phyloP scores from a whole-genome alignment of 37 sponge, comb jelly and placozoan genomes.

The Halichondria panicea region DNA sequence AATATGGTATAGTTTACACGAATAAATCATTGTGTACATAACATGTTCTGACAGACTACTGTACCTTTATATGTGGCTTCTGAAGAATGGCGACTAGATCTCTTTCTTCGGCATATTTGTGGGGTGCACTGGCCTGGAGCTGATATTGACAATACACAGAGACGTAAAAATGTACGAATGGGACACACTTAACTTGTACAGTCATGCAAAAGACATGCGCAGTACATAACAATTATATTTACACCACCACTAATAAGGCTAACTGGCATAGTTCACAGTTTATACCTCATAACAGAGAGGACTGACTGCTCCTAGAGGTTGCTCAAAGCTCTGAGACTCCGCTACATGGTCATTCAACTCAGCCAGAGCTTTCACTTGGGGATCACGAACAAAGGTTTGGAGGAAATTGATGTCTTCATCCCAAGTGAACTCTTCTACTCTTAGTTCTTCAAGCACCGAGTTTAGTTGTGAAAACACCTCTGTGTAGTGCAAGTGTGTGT shows the following conservation, averaged over 20 bases:
- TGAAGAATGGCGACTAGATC: conserved; percentile 21
- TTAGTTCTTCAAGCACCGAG: conserved; percentile 23
- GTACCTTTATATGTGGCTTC: conserved; percentile 26
- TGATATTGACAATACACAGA: too few relatives aligned
- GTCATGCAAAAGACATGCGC: neutral
- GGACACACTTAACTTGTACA: neutral
- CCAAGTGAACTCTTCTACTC: conserved; percentile 26
- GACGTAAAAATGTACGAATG: neutral
- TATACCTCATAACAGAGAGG: conserved; percentile 9
- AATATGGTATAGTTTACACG: neutral
- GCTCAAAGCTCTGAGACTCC: conserved; percentile 54
- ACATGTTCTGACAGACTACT: neutral
- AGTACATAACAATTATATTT: neutral
- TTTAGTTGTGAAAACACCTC: conserved; percentile 27
- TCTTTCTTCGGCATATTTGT: conserved; percentile 9
- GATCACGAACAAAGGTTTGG: conserved; percentile 12
- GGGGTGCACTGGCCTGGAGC: conserved; percentile 35
- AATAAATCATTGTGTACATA: neutral
- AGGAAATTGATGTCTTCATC: conserved; percentile 56
- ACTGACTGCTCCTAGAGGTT: conserved; percentile 43
- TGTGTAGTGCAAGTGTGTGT: neutral
- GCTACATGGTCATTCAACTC: conserved; percentile 62
- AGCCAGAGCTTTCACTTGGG: conserved; percentile 13
- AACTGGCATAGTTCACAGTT: too few relatives aligned
- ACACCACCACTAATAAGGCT: neutral